phyloP scores from a whole-genome alignment of 2,888 invertebrate genomes.

The Gortyna flavago region DNA sequence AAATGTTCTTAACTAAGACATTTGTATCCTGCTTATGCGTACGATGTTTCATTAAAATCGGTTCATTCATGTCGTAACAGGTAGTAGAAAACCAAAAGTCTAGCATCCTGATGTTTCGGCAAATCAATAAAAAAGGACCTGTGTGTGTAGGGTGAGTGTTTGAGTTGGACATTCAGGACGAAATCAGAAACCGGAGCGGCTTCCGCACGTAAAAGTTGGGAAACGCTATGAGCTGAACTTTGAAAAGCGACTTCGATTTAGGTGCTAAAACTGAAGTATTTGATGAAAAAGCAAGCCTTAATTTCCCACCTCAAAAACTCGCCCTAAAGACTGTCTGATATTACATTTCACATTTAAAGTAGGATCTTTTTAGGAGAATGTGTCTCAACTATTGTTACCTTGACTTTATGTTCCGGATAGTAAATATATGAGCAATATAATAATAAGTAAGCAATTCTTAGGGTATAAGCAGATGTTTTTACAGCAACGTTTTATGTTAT shows the following conservation, averaged over 20 bases:
- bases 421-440: background rate
- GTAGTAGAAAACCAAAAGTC: background rate
- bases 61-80: background rate
- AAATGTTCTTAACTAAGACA: no score
- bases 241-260: background rate
- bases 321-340: background rate
- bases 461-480: slow-evolving; percentile 7
- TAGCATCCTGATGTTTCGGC: background rate
- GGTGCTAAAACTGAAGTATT: background rate
- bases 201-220: background rate
- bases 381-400: slow-evolving; percentile 2
- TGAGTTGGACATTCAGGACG: background rate
- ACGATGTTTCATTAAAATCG: no score
- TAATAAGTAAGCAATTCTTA: slow-evolving; percentile 1
- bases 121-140: background rate
- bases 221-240: slow-evolving; percentile 1
- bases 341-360: background rate
- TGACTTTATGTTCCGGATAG: slow-evolving; percentile 3
- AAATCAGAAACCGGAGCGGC: background rate
- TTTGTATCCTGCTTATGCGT: no score
- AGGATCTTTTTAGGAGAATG: slow-evolving; percentile 12
- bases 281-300: background rate
- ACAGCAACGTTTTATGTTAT: slow-evolving; percentile 18
- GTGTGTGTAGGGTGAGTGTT: background rate
- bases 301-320: slow-evolving; percentile 7